A percentile compares a stretch with the other conserved stretches of the same genome.
Evolutionary conservation across 2,113 vertebrate genomes (phyloP).

Genomic region (Gymnogyps californianus): DNA sequence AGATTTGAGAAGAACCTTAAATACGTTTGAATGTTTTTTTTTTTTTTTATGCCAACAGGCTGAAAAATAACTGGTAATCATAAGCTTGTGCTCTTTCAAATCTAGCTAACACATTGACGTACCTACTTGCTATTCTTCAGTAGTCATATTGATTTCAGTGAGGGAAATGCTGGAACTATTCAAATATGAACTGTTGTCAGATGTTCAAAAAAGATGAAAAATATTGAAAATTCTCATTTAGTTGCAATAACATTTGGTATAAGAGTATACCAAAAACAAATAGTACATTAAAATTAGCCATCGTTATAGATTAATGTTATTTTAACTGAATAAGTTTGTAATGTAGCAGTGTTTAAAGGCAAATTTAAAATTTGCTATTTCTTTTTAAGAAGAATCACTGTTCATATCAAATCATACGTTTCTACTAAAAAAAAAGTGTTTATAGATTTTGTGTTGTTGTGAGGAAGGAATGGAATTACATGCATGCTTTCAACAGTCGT

Average conservation of each 20-base stretch:
- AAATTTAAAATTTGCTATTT: not conserved
- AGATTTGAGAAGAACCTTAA: not conserved
- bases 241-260: not conserved
- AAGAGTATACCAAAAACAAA: not conserved
- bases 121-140: not conserved
- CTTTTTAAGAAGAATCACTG: not conserved
- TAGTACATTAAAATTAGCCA: not conserved
- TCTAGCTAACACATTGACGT: not conserved
- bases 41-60: not conserved
- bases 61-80: not conserved
- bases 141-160: not conserved
- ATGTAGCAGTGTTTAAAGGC: not conserved
- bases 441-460: not conserved
- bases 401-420: not conserved
- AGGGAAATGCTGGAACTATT: not conserved
- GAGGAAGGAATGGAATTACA: not conserved
- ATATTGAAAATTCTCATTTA: not conserved
- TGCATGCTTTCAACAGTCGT: not conserved
- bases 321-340: not conserved
- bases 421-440: not conserved
- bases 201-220: not conserved
- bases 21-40: not conserved
- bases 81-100: not conserved
- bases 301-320: not conserved
- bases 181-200: not conserved